Evolutionary conservation across 2,797 vertebrate species (phyloP), one percentile per base, ranked within the genome.

Genomic region (Urosaurus nigricauda): DNA sequence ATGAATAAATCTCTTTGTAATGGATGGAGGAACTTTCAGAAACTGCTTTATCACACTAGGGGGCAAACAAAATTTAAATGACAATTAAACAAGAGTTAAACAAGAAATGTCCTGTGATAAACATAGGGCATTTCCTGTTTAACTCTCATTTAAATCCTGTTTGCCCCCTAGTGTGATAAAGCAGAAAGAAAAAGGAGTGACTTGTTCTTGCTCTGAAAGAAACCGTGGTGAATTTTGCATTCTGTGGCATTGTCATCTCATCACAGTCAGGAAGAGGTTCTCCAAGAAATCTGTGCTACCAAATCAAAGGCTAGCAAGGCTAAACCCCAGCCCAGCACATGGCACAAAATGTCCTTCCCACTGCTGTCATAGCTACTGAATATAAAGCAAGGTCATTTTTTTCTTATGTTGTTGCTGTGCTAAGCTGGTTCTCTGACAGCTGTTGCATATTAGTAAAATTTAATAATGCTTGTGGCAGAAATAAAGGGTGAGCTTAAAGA

Each of bases 331-430:
- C 89, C 65, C 70, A 84, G 65, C 75, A 32, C 29, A 80, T 0
- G 89, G 93, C 83, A 90, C 89, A 90, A 95, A 92, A 82, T 93
- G 78, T 88, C 84, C 32, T 94, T 94, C 92, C 92, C 88, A 43
- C 71, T 78, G 93, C 92, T 95, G 71, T 93, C 89, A 95, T 92
- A 92, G 88, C 84, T 92, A 93, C 81, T 0, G 93, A 56, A 92
- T 92, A 91, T 85, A 93, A 94, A 92, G 80, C 90, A 95, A 94
- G 84, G 92, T 94, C 93, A 93, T 91, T 92, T 85, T n/a, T 94
- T 91, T 92, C 65, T 94, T 93, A 92, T 91, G 80, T 79, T 91
- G 88, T 87, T 90, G 84, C 87, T 90, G 43, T 79, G 78, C 80
- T 80, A 68, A 91, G 88, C 79, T 56, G 77, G 26, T 81, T 75